Evolutionary conservation across 1,140 invertebrate genomes (phyloP).

Genomic region (Neoseiulus cucumeris): DNA sequence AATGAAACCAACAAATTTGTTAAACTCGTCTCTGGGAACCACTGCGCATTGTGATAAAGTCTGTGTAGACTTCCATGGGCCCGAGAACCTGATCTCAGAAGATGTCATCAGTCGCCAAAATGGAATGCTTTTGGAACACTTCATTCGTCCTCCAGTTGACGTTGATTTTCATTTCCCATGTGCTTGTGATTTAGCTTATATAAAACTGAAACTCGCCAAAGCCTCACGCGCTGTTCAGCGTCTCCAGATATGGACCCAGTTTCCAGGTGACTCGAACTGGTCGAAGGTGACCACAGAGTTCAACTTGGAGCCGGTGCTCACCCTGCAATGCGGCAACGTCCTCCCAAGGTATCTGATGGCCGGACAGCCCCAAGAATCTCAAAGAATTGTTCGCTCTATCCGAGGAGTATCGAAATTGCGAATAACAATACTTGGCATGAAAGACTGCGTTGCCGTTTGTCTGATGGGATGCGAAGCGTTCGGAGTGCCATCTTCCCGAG

Average conservation of each 20-base stretch:
- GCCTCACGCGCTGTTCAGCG: not conserved
- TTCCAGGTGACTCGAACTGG: not conserved
- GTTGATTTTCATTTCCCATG: not conserved
- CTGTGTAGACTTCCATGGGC: not conserved
- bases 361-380: not conserved
- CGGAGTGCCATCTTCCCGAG: not conserved
- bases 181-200: not conserved
- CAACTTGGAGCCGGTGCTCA: not conserved
- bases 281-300: not conserved
- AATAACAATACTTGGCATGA: not conserved
- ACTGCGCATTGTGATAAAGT: not conserved
- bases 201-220: not conserved
- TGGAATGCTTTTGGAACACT: not conserved
- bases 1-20: not conserved
- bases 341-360: not conserved
- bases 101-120: not conserved
- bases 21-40: not conserved
- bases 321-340: not conserved
- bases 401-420: not conserved
- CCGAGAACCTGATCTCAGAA: not conserved
- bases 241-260: not conserved
- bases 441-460: not conserved
- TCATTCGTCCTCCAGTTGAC: not conserved
- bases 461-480: not conserved
- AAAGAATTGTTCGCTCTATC: not conserved